Evolutionary conservation across 2,113 vertebrate genomes (phyloP), one percentile per base, ranked within the genome.

Genomic region (Uria lomvia): DNA sequence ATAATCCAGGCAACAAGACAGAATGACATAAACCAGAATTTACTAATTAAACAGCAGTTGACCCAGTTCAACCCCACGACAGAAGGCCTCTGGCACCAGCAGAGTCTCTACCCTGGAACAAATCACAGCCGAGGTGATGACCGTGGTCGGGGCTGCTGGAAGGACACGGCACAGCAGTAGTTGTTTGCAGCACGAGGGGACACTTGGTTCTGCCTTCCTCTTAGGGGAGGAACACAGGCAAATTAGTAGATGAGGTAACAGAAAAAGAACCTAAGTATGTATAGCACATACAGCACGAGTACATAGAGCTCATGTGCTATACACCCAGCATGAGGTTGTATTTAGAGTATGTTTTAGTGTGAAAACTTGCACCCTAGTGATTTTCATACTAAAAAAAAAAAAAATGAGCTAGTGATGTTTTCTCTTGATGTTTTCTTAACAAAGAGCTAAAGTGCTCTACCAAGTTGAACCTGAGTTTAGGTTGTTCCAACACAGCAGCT

Each of bases 111-210:
- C 6, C 30, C 53, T 21, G 49, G 52, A 38, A 5, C 12, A 67
- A 50, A 17, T 50, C 65, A 29, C 15, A 8, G 4, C 6, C 0
- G 0, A 70, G 32, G 12, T 59, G 77, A 20, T 0, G 1, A 14
- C 18, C 2, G 3, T 1, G 2, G 15, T 5, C 1, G 1, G 23
- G 63, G 58, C 53, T 72, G 32, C 15, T 3, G 2, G 59, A 40
- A 40, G 40, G 24, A 30, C 12, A 26, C 56, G 50, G 74, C 30
- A 26, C 22, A 42, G 38, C 40, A 27, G 12, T 12, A 6, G 18
- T 15, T 23, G 36, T n/a, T 17, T 29, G 10, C 32, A 62, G 21
- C 13, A 12, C 0, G 0, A 67, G 50, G 19, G 42, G 53, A 53
- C 34, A 16, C 5, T 3, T 29, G 32, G 34, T 58, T 34, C 66